Evolutionary conservation across 1,140 invertebrate species (phyloP).

Genomic region (Dreissena polymorpha): DNA sequence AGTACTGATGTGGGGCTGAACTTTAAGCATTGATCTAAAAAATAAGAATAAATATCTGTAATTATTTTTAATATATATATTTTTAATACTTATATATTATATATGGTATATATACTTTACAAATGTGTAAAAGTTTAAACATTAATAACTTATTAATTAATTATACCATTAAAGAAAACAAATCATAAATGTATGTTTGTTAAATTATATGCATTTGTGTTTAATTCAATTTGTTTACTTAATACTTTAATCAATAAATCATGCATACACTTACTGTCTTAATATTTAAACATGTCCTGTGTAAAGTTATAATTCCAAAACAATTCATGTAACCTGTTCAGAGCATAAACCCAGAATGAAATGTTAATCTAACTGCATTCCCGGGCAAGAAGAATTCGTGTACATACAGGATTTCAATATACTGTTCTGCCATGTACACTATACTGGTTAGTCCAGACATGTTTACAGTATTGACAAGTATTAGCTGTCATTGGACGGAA

Average conservation of each 20-base stretch:
- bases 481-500: not conserved
- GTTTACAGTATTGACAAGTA: not conserved
- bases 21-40: slow-evolving; percentile 38
- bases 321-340: slow-evolving; percentile 7
- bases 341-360: slow-evolving; percentile 47
- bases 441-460: slow-evolving; percentile 29
- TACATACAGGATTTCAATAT: slow-evolving; percentile 45
- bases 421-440: not conserved
- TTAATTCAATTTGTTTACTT: not conserved
- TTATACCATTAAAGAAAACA: not conserved
- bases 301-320: not conserved
- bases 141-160: not conserved
- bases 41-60: slow-evolving; percentile 5
- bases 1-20: slow-evolving; percentile 55
- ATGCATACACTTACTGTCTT: not conserved
- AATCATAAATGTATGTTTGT: not conserved
- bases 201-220: slow-evolving; percentile 1
- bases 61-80: not conserved
- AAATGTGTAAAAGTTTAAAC: not conserved
- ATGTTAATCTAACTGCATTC: slow-evolving; percentile 20
- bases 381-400: slow-evolving; percentile 43
- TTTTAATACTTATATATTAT: not conserved
- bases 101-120: not conserved
- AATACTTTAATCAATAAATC: not conserved
- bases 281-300: slow-evolving; percentile 1